A percentile compares a stretch with the other conserved stretches of the same genome.
Conservation (phyloP, 2,113 vertebrate species). For the Piprites chloris region DNA sequence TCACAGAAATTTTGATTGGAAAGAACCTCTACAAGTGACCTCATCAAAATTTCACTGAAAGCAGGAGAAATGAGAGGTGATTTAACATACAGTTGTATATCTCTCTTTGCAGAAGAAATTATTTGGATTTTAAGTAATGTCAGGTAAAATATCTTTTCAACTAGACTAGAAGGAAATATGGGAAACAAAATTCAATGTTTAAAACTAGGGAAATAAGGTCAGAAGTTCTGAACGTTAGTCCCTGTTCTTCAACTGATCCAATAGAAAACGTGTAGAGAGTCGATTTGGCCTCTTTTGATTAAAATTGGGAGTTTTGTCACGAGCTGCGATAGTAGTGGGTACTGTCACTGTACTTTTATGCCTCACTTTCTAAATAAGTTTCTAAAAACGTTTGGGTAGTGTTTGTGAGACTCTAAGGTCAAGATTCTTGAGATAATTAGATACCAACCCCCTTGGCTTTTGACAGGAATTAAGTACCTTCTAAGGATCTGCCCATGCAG, state of each 20-base stretch:
- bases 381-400: neutral
- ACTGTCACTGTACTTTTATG: neutral
- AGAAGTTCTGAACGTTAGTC: neutral
- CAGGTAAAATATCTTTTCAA: neutral
- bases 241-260: neutral
- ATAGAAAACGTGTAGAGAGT: neutral
- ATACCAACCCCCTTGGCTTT: neutral
- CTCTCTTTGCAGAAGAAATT: neutral
- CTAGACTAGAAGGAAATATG: neutral
- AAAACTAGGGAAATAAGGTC: neutral
- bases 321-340: neutral
- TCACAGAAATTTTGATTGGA: conserved; percentile 9
- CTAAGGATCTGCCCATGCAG: neutral
- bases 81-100: neutral
- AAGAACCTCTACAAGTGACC: neutral
- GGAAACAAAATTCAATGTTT: neutral
- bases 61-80: neutral
- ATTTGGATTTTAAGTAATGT: neutral
- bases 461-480: neutral
- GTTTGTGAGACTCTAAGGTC: neutral
- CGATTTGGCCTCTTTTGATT: neutral
- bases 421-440: neutral
- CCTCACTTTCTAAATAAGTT: neutral
- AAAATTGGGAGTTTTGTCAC: neutral
- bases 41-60: neutral